phyloP scores from a whole-genome alignment of 2,888 invertebrate genomes.

The Drosophila demipolita region DNA sequence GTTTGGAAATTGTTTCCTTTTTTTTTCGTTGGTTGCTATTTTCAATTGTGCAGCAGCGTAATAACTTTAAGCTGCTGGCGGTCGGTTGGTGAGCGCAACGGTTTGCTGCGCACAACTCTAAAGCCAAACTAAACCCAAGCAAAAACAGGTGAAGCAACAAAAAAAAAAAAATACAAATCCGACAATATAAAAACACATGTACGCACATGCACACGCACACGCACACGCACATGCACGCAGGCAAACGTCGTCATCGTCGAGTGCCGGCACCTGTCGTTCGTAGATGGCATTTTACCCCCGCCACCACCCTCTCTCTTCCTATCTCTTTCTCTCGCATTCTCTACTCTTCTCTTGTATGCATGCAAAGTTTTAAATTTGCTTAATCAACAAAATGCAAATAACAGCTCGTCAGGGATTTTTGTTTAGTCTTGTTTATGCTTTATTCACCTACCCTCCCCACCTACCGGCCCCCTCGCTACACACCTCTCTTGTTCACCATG shows the following conservation, averaged over 20 bases:
- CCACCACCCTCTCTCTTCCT: not conserved
- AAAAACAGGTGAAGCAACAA: constrained; percentile 45
- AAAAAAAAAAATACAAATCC: constrained; percentile 22
- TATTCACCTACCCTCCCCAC: constrained; percentile 35
- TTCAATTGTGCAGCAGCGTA: constrained; percentile 56
- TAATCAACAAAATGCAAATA: constrained; percentile 71
- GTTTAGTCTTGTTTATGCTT: constrained; percentile 59
- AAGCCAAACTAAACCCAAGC: constrained; percentile 54
- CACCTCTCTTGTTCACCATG: not conserved
- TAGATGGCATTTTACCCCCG: constrained; percentile 5
- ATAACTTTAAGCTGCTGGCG: constrained; percentile 52
- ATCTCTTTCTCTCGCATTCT: not conserved
- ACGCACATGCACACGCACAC: not conserved
- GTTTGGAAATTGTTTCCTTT: not conserved
- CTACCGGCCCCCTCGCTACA: not conserved
- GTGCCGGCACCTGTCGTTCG: constrained; percentile 52
- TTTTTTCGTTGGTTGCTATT: constrained; percentile 19
- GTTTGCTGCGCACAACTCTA: constrained; percentile 46
- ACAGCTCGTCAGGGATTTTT: constrained; percentile 59
- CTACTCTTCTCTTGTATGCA: constrained; percentile 6
- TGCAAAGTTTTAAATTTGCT: constrained; percentile 66
- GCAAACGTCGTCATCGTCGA: not conserved
- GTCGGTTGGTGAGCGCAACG: constrained; percentile 2
- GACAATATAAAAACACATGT: constrained; percentile 31
- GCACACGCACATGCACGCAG: not conserved